Evolutionary conservation across 2,113 vertebrate species (phyloP), one percentile per base, ranked within the genome.

Genomic region (Stegastes partitus): DNA sequence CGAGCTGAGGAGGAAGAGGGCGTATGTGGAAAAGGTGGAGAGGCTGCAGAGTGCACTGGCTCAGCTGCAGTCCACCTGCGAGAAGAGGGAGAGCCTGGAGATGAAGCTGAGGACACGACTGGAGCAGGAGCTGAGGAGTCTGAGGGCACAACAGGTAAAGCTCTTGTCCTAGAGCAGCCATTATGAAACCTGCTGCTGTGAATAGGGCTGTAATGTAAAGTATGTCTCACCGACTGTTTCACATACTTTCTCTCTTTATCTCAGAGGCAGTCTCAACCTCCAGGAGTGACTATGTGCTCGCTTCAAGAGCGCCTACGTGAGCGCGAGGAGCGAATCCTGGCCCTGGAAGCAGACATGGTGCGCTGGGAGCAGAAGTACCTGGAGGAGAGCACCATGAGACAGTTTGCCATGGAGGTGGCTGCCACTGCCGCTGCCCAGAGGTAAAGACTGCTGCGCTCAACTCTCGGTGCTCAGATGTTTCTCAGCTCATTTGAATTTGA

Each of bases 361-460:
- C 98, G 97, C 81, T 99, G 98, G 98, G 98, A 99, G 86, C 98
- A 99, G 92, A 99, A 99, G 84, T 99, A 98, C 73, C 80, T 99
- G 74, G 98, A 99, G 79, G 98, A 99, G 74, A 97, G 97, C 81
- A 98, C 97, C 77, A 99, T 99, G 98, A 94, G 97, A 44, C 97
- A 99, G 92, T 99, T 99, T 0, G 98, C 98, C 71, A 99, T 99
- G 98, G 98, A 99, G 0, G 98, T 97, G 0, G 98, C 98, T 0
- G 98, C 98, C 77, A 99, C 97, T 0, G 98, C 98, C 0, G 98
- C 98, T 0, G 97, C 98, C 0, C 97, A 99, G 92, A 95, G 97
- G 1, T 95, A 87, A 91, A 81, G 0, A 47, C 1, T 0, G 0
- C 14, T n/a, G 2, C 47, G 26, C 53, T 62, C 54, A n/a, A 54